These are phyloP conservation scores for Xylota segnis DNA, from an alignment of 2,888 invertebrate species.

Conservation along the genomic window DNA sequence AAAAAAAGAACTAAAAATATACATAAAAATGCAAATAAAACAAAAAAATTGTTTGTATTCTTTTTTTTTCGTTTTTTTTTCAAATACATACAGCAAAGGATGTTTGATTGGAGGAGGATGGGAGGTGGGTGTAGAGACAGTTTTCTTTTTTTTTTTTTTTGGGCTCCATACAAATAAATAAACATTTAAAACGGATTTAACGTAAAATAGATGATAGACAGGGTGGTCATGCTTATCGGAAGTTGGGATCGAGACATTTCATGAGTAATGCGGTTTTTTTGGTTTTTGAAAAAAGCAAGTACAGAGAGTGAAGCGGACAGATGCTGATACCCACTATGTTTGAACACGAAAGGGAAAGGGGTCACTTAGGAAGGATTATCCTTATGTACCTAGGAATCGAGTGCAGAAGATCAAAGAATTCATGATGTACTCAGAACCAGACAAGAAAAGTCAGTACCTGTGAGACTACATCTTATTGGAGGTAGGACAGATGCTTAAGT, in stretches of 20 bases:
- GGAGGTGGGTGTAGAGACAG: background rate
- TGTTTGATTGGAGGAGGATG: constrained; percentile 26
- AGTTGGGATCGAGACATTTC: background rate
- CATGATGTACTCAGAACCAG: no score
- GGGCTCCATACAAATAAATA: constrained; percentile 21
- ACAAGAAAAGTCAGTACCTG: no score
- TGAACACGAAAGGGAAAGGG: no score
- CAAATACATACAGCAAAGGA: constrained; percentile 69
- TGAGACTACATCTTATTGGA: no score
- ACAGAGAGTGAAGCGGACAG: background rate
- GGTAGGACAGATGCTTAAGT: no score
- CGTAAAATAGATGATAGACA: background rate
- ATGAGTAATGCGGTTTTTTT: constrained; percentile 1
- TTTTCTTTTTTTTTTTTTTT: constrained; percentile 1
- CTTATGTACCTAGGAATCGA: background rate
- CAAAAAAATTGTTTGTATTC: constrained; percentile 19
- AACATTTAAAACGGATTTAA: constrained; percentile 10
- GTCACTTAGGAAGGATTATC: background rate
- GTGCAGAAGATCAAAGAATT: no score
- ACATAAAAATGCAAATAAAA: constrained; percentile 73
- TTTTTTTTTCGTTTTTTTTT: constrained; percentile 39
- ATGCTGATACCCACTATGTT: background rate
- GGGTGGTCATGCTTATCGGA: constrained; percentile 45
- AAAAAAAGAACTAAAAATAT: constrained; percentile 70
- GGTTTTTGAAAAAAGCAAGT: background rate